Evolutionary conservation across 2,888 invertebrate genomes (phyloP).

Genomic region (Orchesella flavescens): DNA sequence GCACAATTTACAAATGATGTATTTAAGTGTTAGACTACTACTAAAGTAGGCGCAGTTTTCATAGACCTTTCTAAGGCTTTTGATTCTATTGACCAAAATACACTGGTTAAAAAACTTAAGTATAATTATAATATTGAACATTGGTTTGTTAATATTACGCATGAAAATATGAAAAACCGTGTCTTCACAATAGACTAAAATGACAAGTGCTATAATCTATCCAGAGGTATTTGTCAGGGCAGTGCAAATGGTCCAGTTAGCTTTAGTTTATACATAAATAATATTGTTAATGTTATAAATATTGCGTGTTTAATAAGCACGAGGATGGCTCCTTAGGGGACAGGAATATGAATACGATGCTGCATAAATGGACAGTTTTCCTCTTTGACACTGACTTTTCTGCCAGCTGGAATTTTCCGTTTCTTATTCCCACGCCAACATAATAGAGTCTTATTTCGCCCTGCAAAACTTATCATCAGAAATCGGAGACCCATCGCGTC

Average conservation of each 20-base stretch:
- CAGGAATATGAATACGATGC: no score
- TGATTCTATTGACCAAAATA: slow-evolving; percentile 65
- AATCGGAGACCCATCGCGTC: no score
- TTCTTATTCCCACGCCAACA: no score
- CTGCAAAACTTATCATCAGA: no score
- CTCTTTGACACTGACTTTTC: no score
- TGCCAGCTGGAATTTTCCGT: no score
- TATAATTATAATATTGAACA: slow-evolving; percentile 15
- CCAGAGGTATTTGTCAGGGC: slow-evolving; percentile 50
- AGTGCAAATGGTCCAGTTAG: slow-evolving; percentile 32
- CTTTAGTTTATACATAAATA: slow-evolving; percentile 47
- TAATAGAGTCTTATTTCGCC: no score
- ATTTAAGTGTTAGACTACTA: slow-evolving; percentile 11
- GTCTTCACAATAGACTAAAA: slow-evolving; percentile 3
- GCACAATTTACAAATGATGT: slow-evolving; percentile 59
- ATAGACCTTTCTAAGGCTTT: slow-evolving; percentile 71
- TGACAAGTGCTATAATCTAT: background rate
- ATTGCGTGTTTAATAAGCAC: no score
- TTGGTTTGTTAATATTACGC: background rate
- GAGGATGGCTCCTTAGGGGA: no score
- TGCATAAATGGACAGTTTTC: no score
- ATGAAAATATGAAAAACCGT: slow-evolving; percentile 8
- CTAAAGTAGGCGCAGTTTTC: slow-evolving; percentile 48
- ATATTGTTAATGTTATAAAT: slow-evolving; percentile 17
- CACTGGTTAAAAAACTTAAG: slow-evolving; percentile 63